These are phyloP conservation scores for Diarsia brunnea DNA, from an alignment of 2,888 invertebrate species.

Conservation along the genomic window DNA sequence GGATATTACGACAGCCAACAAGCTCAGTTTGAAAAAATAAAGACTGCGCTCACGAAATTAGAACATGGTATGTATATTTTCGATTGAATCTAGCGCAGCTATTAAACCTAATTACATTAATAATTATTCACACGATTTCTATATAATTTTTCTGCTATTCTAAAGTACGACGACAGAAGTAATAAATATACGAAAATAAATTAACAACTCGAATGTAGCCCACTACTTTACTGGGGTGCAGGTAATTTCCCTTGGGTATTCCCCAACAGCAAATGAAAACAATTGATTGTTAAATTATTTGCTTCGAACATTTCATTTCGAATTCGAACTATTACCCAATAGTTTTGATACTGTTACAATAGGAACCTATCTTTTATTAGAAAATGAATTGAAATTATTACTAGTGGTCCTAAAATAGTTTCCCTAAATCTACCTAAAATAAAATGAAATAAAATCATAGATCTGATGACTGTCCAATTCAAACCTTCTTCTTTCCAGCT, in stretches of 20 bases:
- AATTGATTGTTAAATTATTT: conserved; percentile 4
- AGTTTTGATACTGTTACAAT: background rate
- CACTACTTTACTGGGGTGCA: background rate
- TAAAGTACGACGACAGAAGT: background rate
- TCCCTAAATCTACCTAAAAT: background rate
- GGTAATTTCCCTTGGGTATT: conserved; percentile 43
- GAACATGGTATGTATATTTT: conserved; percentile 75
- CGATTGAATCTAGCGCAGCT: background rate
- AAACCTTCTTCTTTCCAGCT: conserved; percentile 76
- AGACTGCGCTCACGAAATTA: conserved; percentile 78
- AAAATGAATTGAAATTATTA: background rate
- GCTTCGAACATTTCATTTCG: background rate
- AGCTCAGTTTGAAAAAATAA: conserved; percentile 71
- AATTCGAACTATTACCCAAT: background rate
- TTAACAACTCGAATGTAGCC: background rate
- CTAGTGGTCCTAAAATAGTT: background rate
- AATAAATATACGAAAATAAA: background rate
- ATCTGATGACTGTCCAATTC: background rate
- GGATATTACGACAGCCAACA: conserved; percentile 73
- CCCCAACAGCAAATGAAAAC: conserved; percentile 16
- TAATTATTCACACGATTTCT: conserved; percentile 1
- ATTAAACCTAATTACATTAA: conserved; percentile 1
- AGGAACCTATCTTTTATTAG: background rate
- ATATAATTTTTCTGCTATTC: background rate
- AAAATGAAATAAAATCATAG: background rate